Evolutionary conservation across 2,888 invertebrate genomes (phyloP).

Genomic region (Tetragonisca angustula): DNA sequence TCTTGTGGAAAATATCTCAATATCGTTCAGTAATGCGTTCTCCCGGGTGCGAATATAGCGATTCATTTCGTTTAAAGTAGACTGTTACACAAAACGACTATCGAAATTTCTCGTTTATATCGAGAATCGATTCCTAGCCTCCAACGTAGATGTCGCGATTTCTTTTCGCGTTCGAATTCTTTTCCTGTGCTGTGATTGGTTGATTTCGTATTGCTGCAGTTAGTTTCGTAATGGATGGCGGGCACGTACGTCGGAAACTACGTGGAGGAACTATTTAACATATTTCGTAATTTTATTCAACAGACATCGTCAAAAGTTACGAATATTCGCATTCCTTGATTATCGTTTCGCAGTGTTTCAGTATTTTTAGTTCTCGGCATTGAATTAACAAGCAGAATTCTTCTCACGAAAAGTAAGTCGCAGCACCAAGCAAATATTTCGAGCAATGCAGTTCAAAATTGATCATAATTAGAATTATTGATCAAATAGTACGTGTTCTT

Average conservation of each 20-base stretch:
- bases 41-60: neutral
- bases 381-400: neutral
- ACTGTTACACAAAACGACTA: neutral
- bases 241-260: neutral
- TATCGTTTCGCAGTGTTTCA: neutral
- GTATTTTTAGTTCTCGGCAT: neutral
- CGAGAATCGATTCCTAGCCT: neutral
- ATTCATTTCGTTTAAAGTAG: neutral
- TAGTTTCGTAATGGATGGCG: neutral
- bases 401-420: neutral
- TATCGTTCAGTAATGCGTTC: neutral
- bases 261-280: neutral
- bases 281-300: neutral
- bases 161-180: neutral
- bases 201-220: neutral
- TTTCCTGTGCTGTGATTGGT: neutral
- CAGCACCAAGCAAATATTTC: neutral
- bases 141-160: neutral
- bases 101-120: neutral
- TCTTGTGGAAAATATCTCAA: neutral
- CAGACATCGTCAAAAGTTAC: neutral
- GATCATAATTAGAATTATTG: neutral
- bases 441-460: too few relatives aligned
- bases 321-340: neutral
- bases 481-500: neutral